Conservation (phyloP, 2,113 vertebrate genomes). For the Pipra filicauda region DNA sequence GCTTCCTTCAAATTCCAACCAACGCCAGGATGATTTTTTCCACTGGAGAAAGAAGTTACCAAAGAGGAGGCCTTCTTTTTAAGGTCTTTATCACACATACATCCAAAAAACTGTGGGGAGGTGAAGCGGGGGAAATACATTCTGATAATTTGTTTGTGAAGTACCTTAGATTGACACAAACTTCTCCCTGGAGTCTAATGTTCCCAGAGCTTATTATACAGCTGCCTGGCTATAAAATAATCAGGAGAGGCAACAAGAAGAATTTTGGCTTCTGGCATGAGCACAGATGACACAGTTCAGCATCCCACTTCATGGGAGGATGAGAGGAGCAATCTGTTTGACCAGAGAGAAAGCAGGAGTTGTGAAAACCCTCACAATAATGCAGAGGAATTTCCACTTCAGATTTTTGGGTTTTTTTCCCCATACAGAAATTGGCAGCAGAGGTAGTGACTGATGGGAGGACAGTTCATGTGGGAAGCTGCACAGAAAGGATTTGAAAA, state of each 20-base stretch:
- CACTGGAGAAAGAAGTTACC: neutral
- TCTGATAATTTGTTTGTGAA: neutral
- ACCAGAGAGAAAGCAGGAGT: neutral
- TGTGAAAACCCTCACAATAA: neutral
- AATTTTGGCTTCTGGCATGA: neutral
- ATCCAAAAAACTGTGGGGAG: neutral
- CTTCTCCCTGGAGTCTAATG: constrained; percentile 2
- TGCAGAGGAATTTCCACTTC: neutral
- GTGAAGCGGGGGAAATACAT: neutral
- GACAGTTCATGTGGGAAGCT: rapidly evolving
- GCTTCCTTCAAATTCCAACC: neutral
- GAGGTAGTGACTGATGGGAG: neutral
- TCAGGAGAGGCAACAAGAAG: neutral
- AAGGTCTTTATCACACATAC: neutral
- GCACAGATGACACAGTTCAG: neutral
- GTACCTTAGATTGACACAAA: neutral
- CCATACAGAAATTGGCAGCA: neutral
- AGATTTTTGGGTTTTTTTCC: neutral
- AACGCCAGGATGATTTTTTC: neutral
- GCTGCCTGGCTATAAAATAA: neutral
- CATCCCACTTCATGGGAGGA: neutral
- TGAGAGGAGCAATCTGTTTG: neutral
- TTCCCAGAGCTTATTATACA: neutral
- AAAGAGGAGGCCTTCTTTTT: neutral
- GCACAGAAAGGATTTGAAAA: neutral